Base-by-base conservation (phyloP, 2,797 vertebrate species). In the Thaleichthys pacificus region DNA sequence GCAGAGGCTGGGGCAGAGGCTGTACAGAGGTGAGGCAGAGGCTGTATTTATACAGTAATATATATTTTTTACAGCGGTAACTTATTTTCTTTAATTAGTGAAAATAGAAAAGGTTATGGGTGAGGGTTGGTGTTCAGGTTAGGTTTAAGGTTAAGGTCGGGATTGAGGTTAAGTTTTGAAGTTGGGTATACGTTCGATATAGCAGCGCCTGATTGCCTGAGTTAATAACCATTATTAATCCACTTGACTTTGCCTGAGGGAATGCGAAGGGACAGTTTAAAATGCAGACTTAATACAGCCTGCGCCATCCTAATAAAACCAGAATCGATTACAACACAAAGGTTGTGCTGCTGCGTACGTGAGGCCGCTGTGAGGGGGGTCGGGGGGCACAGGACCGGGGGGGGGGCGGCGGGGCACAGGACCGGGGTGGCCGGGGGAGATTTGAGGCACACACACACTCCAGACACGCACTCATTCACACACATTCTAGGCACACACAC, bases 301-400 rank as follows among this genome's bases (percentile, higher is more conserved):
- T 11, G 14, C 38, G 1, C 8, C 38, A 12, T 42, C 38, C 38
- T 42, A 42, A 42, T 42, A 42, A 42, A 42, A 42, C 38, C 11
- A 3, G 11, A 42, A 42, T 42, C 38, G 11, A 42, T 42, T 42
- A 42, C 11, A 42, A 54, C 51, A n/a, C 51, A 54, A 54, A 54
- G 19, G 19, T 54, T 19, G 15, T 54, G 19, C 19, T 4, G 51
- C 51, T n/a, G 51, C 8, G 17, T 42, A 30, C 28, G 4, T 30
- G 28, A 28, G 3, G 28, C 28, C 28, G 28, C 28, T 2, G 26
- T 26, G 26, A 28, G 26, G 26, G 26, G 24, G 1, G 24, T 1
- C 24, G 24, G 24, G 19, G 76, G 21, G 47, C 35, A 71, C 72
- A 61, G 38, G 32, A 74, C 65, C 73, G 30, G 17, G 72, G 80